Base-by-base conservation (phyloP, 2,113 vertebrate genomes). In the Arothron firmamentum region DNA sequence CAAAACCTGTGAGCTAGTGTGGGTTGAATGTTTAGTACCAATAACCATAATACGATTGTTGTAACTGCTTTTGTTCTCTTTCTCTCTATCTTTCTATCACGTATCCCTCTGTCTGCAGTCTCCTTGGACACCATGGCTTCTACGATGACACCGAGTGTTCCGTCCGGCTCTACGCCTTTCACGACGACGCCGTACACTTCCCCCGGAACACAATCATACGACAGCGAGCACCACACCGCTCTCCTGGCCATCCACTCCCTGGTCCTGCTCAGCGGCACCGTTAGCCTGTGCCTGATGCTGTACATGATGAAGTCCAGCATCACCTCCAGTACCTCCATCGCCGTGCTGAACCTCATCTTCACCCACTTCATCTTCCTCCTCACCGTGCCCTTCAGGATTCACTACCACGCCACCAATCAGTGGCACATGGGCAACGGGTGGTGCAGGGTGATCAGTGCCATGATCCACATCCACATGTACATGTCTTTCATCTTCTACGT, bases 381-480 rank as follows among this genome's bases (percentile, higher is more conserved):
- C 72, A 96, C 94, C 0, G 83, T 98, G 46, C 96, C 96, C 1
- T 98, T 98, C 69, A 91, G 95, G 52, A 80, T 98, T 56, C 74
- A 90, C 75, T 98, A 94, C 41, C 93, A 94, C 0, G 43, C 81
- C 3, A 59, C 1, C 0, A 0, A 19, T 0, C 0, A 5, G 0
- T 98, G 96, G 96, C 0, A 0, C 0, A 81, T 97, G 28, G 10
- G 79, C 0, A 0, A 1, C 0, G 0, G 5, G 0, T 86, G 89
- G 69, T 98, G 96, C 59, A 95, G 88, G 72, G 3, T 90, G 6
- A 89, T 94, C 74, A 98, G 95, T 0, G 79, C 88, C 16, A 94
- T 96, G 94, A 81, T 96, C 64, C 94, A 97, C 60, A 83, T 94
- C 45, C 96, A 98, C 80, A 95, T 96, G 92, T 94, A 96, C 77